Conservation (phyloP, 2,797 vertebrate genomes). For the Oophaga sylvatica region DNA sequence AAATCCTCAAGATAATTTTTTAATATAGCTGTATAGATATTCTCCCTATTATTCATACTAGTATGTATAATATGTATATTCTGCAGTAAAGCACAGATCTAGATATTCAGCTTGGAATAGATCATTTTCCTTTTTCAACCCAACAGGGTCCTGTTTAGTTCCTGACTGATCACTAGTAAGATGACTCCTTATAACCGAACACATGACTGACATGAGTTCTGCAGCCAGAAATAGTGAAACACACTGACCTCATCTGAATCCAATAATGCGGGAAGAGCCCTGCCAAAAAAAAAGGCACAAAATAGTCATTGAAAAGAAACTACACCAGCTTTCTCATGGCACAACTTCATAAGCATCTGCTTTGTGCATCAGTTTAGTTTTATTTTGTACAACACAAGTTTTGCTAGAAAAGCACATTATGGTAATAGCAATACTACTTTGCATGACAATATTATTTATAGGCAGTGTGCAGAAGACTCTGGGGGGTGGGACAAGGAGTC, state of each 20-base stretch:
- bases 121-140: background rate
- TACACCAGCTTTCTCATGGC: background rate
- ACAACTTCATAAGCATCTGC: background rate
- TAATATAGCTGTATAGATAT: too few species aligned
- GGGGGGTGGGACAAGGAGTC: too few species aligned
- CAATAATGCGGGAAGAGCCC: conserved; percentile 80
- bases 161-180: background rate
- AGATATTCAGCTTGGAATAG: too few species aligned
- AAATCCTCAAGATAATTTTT: too few species aligned
- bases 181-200: conserved; percentile 17
- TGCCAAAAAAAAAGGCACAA: conserved; percentile 55
- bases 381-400: too few species aligned
- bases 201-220: conserved; percentile 52
- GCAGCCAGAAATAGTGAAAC: conserved; percentile 11
- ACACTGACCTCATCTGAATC: conserved; percentile 84
- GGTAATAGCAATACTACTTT: too few species aligned
- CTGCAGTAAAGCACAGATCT: too few species aligned
- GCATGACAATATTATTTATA: too few species aligned
- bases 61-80: too few species aligned
- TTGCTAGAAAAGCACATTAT: too few species aligned
- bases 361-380: background rate
- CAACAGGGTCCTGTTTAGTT: background rate
- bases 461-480: too few species aligned
- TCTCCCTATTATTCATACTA: too few species aligned
- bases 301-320: background rate